Evolutionary conservation across 1,140 invertebrate species (phyloP).

Genomic region (Mactra quadrangularis): DNA sequence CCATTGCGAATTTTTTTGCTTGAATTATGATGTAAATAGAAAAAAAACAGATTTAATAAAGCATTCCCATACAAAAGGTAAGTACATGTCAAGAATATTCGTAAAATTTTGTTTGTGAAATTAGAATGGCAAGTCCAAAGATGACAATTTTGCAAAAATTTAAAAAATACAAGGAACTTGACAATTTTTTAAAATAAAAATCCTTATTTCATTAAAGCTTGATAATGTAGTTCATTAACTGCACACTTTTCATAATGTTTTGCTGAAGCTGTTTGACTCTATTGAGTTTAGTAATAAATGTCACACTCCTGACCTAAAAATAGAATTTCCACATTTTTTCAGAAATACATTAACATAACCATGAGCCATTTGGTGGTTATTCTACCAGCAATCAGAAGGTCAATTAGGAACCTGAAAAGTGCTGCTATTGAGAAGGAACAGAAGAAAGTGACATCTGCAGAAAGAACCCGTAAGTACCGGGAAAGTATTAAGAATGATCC

Average conservation of each 20-base stretch:
- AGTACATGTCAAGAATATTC: constrained; percentile 7
- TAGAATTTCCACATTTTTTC: neutral
- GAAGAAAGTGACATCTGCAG: constrained; percentile 19
- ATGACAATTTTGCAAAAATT: neutral
- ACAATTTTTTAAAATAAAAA: neutral
- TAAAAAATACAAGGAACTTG: constrained; percentile 6
- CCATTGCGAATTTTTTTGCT: neutral
- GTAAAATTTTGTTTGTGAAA: constrained; percentile 2
- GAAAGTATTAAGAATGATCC: constrained; percentile 45
- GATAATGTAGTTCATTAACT: neutral
- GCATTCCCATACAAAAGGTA: constrained; percentile 7
- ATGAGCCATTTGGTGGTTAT: constrained; percentile 15
- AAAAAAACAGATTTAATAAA: constrained; percentile 12
- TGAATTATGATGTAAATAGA: neutral
- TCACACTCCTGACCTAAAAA: constrained; percentile 18
- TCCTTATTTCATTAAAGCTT: constrained; percentile 16
- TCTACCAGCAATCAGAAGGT: constrained; percentile 20
- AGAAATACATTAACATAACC: constrained; percentile 3
- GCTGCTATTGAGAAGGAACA: neutral
- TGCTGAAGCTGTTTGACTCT: neutral
- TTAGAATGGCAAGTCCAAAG: neutral
- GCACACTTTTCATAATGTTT: constrained; percentile 3
- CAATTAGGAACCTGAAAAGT: constrained; percentile 3
- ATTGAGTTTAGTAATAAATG: constrained; percentile 14
- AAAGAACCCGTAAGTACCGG: constrained; percentile 19